Evolutionary conservation across 2,888 invertebrate genomes (phyloP), one percentile per base, ranked within the genome.

Genomic region (Ophioninae sp.): DNA sequence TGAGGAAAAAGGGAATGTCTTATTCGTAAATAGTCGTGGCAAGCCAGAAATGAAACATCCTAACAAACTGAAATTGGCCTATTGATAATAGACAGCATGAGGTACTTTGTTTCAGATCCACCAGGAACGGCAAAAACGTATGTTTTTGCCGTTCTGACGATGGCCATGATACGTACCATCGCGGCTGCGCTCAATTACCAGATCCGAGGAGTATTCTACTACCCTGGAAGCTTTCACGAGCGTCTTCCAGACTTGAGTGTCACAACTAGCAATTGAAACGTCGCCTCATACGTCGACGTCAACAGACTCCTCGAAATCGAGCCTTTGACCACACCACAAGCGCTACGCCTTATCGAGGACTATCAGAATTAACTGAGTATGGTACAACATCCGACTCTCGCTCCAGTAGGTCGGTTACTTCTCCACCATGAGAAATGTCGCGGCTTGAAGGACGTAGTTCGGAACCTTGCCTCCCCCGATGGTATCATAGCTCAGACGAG

Each of bases 21-120:
- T 68, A n/a, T 68, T 23, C 17, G 17, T 23, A 0, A 51, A 68
- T n/a, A 7, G 8, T 41, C 68, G 56, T 23, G 22, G 51, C 51
- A 68, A 51, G 51, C 30, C 9, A 3, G 68, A 68, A 68, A 56
- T 65, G 61, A 65, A 65, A 65, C 65, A 65, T 23, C 65, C 65
- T 9, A 65, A 65, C n/a, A 39, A 65, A 2, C 2, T 20, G 17
- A 20, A 39, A 23, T 39, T 65, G 65, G 65, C 65, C 39, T 17
- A 68, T 68, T 1, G 51, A 51, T 51, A 7, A 41, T 9, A 6
- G 41, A 41, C 9, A 41, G 41, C 41, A 41, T 9, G 41, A 41
- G 41, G 7, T 9, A 0, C 41, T 41, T 9, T 41, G 41, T 41
- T 41, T 41, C 41, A 41, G 41, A 41, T 41, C 41, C 41, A 41